Percentiles rank a stretch among this genome's conserved stretches.
Evolutionary conservation across 2,113 vertebrate genomes (phyloP).

Genomic region (Oryzias celebensis): DNA sequence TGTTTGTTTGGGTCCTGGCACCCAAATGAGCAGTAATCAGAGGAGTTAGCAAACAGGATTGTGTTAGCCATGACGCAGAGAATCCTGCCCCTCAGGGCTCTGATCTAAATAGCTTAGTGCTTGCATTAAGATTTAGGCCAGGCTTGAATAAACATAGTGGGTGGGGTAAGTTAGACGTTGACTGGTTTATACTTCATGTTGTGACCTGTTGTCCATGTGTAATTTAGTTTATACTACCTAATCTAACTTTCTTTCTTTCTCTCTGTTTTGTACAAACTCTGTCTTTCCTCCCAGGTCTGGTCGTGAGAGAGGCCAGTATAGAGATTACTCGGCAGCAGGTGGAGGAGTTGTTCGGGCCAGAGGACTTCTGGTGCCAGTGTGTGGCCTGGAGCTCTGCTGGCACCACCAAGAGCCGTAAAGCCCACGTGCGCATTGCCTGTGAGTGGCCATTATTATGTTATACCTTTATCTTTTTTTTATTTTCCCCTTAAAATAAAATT

Average conservation of each 20-base stretch:
- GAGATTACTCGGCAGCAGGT: slow-evolving; percentile 97
- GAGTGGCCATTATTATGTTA: slow-evolving; percentile 71
- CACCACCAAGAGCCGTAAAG: slow-evolving; percentile 96
- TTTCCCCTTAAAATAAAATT: slow-evolving; percentile 40
- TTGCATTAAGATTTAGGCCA: slow-evolving; percentile 43
- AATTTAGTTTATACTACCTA: neutral
- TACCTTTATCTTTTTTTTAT: slow-evolving; percentile 35
- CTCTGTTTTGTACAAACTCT: neutral
- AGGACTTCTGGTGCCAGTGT: slow-evolving; percentile 99
- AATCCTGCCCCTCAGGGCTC: slow-evolving; percentile 63
- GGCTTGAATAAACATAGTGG: slow-evolving; percentile 12
- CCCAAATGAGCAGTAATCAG: slow-evolving; percentile 77
- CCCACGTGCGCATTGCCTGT: slow-evolving; percentile 97
- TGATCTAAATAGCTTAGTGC: slow-evolving; percentile 59
- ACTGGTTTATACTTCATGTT: slow-evolving; percentile 2
- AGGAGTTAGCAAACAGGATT: slow-evolving; percentile 79
- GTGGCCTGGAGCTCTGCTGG: slow-evolving; percentile 98
- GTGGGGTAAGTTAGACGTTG: slow-evolving; percentile 7
- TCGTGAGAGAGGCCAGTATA: slow-evolving; percentile 96
- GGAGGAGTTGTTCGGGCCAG: slow-evolving; percentile 93
- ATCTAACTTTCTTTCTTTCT: neutral
- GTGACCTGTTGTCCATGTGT: neutral
- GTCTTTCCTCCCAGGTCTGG: slow-evolving; percentile 81
- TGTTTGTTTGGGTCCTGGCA: slow-evolving; percentile 68
- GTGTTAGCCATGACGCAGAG: slow-evolving; percentile 62